Conservation (phyloP, 2,888 invertebrate genomes). For the Ectropis crepuscularia region DNA sequence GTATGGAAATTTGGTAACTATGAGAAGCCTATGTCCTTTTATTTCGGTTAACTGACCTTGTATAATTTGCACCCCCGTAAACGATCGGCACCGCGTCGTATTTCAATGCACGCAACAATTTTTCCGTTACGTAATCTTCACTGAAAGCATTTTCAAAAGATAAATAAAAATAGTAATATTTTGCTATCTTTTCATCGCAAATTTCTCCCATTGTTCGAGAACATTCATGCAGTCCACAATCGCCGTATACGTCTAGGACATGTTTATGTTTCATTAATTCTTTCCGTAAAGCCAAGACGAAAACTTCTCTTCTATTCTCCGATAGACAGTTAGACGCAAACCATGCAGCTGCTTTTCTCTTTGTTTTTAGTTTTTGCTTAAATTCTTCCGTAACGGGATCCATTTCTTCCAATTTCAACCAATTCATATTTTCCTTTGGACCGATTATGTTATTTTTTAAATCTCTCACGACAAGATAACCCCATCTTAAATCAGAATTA, state of each 20-base stretch:
- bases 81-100: constrained; percentile 87
- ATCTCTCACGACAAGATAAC: constrained; percentile 64
- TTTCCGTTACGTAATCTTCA: constrained; percentile 67
- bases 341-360: constrained; percentile 55
- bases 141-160: constrained; percentile 68
- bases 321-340: constrained; percentile 53
- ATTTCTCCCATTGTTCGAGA: constrained; percentile 43
- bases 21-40: too few relatives aligned
- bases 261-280: constrained; percentile 38
- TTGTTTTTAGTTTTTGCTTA: constrained; percentile 46
- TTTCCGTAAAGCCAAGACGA: constrained; percentile 30
- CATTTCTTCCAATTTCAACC: constrained; percentile 59
- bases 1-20: too few relatives aligned
- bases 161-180: constrained; percentile 62
- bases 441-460: constrained; percentile 55
- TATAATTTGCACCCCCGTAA: constrained; percentile 84
- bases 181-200: constrained; percentile 53
- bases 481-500: constrained; percentile 61
- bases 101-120: constrained; percentile 58
- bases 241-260: constrained; percentile 46
- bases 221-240: constrained; percentile 44
- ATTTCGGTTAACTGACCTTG: constrained; percentile 47
- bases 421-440: constrained; percentile 61
- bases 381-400: constrained; percentile 52
- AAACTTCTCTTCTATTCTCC: constrained; percentile 38